phyloP scores from a whole-genome alignment of 2,797 vertebrate genomes.

The Lacerta bilineata region DNA sequence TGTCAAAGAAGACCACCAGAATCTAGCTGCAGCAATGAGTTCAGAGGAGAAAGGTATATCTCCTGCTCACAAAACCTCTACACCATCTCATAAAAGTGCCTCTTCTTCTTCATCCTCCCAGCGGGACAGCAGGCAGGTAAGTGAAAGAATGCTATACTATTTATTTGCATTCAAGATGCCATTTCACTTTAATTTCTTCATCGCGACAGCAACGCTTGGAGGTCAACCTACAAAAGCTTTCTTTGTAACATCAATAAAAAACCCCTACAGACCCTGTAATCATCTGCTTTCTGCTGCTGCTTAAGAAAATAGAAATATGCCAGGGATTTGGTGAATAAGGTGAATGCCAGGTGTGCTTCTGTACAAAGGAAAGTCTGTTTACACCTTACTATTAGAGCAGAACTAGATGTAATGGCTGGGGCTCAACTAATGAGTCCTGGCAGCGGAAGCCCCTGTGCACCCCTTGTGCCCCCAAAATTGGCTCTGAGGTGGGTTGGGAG shows the following conservation, averaged over 20 bases:
- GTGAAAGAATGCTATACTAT: conserved; percentile 43
- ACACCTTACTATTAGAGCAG: not conserved
- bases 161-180: not conserved
- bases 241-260: conserved; percentile 21
- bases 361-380: not conserved
- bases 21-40: conserved; percentile 87
- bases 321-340: not conserved
- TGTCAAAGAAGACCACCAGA: conserved; percentile 56
- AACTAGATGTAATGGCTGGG: not conserved
- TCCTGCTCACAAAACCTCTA: conserved; percentile 89
- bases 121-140: conserved; percentile 96
- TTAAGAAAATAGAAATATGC: not conserved
- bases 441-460: too few species aligned
- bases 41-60: conserved; percentile 91
- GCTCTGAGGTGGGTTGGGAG: too few species aligned
- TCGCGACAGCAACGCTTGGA: conserved; percentile 4
- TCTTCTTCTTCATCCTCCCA: conserved; percentile 94
- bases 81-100: conserved; percentile 95
- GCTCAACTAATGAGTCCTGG: too few species aligned
- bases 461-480: too few species aligned
- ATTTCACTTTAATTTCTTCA: conserved; percentile 24
- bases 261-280: not conserved
- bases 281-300: not conserved
- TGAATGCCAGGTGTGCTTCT: not conserved
- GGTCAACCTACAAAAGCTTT: conserved; percentile 23